Base-by-base conservation (phyloP, 2,888 invertebrate genomes). In the Caenorhabditis afra region DNA sequence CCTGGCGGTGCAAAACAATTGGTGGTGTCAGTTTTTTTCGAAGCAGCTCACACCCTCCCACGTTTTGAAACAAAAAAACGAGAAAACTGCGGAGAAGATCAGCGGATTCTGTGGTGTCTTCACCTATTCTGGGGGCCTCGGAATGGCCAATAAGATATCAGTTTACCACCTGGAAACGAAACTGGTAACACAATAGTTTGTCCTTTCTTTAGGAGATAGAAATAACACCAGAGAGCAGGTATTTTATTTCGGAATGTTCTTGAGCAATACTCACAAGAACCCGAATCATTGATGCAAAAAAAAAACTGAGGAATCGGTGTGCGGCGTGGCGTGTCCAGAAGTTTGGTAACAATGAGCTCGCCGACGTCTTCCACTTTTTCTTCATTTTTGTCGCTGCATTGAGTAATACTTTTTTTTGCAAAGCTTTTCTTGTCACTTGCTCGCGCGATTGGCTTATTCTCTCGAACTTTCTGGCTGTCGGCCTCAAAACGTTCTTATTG, bases 381-480 rank as follows among this genome's bases (percentile, higher is more conserved):
- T 16, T 55, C 50, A 22, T 57, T 47, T 8, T 47, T 67, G 23
- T 57, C 35, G 55, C 47, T 66, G 55, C 67, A 29, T 29, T 18
- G 39, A 47, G 20, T 67, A 70, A 62, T 52, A 55, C 70, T 53
- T 47, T 61, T 50, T 53, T 47, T 61, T 50, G 20, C 50, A 50
- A 11, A 37, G 50, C 49, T 52, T 64, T 73, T 73, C 64, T 64
- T 64, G 71, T 71, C 71, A 71, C 64, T 62, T 45, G 29, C 29
- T 22, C 29, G 20, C 39, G 10, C 55, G 62, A 71, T 71, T 39
- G 39, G 18, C 55, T 55, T 55, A 49, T 53, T 45, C 14, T 45
- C 14, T 29, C 29, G 37, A 55, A 55, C 10, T 41, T 29, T 57
- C 14, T 39, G 29, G 29, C 7, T 29, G 16, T 29, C 10, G 7